phyloP scores from a whole-genome alignment of 2,888 invertebrate genomes.

The Temnothorax rugatulus region DNA sequence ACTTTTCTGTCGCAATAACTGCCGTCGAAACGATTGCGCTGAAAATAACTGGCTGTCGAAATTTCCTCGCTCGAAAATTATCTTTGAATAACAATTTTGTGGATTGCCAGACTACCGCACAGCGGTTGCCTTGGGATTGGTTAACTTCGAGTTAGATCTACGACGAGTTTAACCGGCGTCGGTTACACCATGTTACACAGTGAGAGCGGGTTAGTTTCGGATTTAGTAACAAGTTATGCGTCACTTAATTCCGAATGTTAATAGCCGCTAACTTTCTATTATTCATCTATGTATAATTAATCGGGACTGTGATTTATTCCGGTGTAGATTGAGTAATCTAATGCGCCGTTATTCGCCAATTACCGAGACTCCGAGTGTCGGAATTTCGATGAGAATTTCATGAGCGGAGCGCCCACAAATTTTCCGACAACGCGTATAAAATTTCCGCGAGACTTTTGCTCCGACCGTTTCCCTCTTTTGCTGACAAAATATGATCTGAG shows the following conservation, averaged over 20 bases:
- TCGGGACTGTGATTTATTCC: slow-evolving; percentile 11
- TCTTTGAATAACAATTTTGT: slow-evolving; percentile 56
- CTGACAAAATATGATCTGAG: background rate
- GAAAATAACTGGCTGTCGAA: slow-evolving; percentile 28
- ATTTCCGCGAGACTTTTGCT: background rate
- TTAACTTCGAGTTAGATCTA: slow-evolving; percentile 50
- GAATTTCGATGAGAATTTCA: slow-evolving; percentile 8
- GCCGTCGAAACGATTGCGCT: background rate
- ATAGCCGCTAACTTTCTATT: slow-evolving; percentile 51
- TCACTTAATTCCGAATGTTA: slow-evolving; percentile 49
- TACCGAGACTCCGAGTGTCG: background rate
- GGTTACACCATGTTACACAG: slow-evolving; percentile 46
- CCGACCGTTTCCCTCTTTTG: background rate
- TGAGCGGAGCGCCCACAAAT: background rate
- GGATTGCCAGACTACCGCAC: slow-evolving; percentile 37
- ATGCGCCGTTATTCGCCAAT: slow-evolving; percentile 9
- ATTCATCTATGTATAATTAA: slow-evolving; percentile 39
- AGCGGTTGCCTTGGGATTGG: slow-evolving; percentile 44
- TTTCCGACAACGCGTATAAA: background rate
- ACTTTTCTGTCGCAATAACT: background rate
- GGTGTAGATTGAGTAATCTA: slow-evolving; percentile 8
- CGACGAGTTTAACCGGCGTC: slow-evolving; percentile 51
- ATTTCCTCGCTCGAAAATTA: slow-evolving; percentile 41
- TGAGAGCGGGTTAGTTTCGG: slow-evolving; percentile 43
- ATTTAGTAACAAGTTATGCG: slow-evolving; percentile 56